Base-by-base conservation (phyloP, 2,113 vertebrate species). In the Misgurnus anguillicaudatus region DNA sequence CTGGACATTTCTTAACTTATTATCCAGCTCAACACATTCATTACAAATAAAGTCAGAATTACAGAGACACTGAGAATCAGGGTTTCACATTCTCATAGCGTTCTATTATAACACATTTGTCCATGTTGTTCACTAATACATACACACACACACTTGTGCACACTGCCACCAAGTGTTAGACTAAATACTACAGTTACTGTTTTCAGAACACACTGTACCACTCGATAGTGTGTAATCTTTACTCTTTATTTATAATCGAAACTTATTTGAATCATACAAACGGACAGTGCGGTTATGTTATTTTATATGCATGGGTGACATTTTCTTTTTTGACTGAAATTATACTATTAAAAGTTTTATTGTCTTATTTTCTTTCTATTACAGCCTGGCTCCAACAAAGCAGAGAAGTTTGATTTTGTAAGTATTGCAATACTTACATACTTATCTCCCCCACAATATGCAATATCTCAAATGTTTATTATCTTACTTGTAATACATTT, bases 371-470 rank as follows among this genome's bases (percentile, higher is more conserved):
- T 77, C 5, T 66, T 36, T 87, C 14, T 85, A 58, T 90, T 77
- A 81, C 89, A 96, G 95, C 95, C 94, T 82, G 85, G 89, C 17
- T 90, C 92, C 81, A 96, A 94, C 81, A 95, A 93, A 79, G 94
- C 95, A 4, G 95, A 95, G 82, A 92, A 94, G 86, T 96, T 96
- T 84, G 95, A 96, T 85, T 93, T 91, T 86, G 95, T 96, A 86
- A 96, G 95, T 95, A 47, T 48, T 36, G 65, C 64, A 75, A 69
- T 14, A 31, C 24, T 31, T 31, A 31, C 1, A 31, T 31, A 31
- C 24, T 1, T 31, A 63, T 71, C 41, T 62, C n/a, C 24, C 41
- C 16, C 24, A 57, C 16, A 38, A 60, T 69, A 3, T 64, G 45
- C 62, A 53, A 55, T 57, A 55, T 48, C 24, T 9, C 19, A 53